Conservation (phyloP, 37 sponge, comb jelly and placozoan genomes). For the Diacarnus erythraeanus region DNA sequence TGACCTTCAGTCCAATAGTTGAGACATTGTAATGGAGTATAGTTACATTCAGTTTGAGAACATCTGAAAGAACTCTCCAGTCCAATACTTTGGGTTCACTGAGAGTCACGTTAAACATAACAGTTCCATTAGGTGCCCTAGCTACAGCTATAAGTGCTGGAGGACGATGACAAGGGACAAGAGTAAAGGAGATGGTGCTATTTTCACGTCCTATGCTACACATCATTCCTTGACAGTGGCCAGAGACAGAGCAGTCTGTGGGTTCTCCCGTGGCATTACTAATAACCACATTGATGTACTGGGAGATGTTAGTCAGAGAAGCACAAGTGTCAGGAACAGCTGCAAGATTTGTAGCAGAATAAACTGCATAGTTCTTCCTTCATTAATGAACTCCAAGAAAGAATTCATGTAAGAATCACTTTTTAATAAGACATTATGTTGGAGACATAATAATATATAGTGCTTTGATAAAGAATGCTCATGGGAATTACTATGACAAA, state of each 20-base stretch:
- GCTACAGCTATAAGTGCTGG: background rate
- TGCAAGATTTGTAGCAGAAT: background rate
- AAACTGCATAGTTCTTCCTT: no score
- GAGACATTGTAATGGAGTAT: background rate
- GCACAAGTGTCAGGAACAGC: constrained; percentile 2
- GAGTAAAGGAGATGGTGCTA: background rate
- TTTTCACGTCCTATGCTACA: background rate
- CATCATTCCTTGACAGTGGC: background rate
- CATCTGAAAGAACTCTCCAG: no score
- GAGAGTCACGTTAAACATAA: no score
- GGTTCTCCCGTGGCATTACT: background rate
- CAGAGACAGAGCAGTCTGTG: background rate
- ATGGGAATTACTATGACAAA: no score
- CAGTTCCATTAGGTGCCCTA: no score
- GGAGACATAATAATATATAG: no score
- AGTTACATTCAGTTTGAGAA: background rate
- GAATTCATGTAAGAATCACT: no score
- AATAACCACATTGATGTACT: background rate
- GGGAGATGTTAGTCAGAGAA: background rate
- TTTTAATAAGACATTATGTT: no score
- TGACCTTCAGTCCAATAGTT: background rate
- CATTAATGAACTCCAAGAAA: no score
- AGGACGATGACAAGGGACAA: background rate
- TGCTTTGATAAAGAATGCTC: no score
- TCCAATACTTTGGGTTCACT: no score